phyloP scores from a whole-genome alignment of 1,140 invertebrate species.

The Centruroides sculpturatus region DNA sequence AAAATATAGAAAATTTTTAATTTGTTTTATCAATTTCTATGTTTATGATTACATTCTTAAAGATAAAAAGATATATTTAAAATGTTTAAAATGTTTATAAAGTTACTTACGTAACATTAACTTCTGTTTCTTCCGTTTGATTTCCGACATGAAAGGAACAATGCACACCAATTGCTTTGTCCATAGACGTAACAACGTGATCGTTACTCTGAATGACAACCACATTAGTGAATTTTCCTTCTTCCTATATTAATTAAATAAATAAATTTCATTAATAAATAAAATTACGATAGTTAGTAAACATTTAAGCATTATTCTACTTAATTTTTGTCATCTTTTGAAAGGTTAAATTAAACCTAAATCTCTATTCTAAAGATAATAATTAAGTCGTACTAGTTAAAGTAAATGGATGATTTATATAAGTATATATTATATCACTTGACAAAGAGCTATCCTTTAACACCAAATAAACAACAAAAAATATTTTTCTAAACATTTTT shows the following conservation, averaged over 20 bases:
- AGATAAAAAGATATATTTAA: no score
- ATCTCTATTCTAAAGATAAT: no score
- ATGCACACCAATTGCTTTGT: conserved; percentile 20
- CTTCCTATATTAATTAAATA: conserved; percentile 7
- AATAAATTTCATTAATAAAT: neutral
- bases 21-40: neutral
- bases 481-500: no score
- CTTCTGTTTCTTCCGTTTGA: conserved; percentile 16
- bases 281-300: neutral
- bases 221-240: conserved; percentile 19
- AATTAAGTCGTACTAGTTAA: no score
- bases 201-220: conserved; percentile 20
- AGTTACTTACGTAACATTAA: conserved; percentile 14
- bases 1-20: neutral
- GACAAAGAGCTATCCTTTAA: no score
- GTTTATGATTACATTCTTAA: no score
- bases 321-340: no score
- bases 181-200: conserved; percentile 16
- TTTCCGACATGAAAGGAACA: conserved; percentile 19
- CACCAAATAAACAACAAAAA: no score
- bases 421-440: no score
- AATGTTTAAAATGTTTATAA: neutral
- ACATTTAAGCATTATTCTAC: no score
- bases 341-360: no score
- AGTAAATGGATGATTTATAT: no score